phyloP scores from a whole-genome alignment of 2,113 vertebrate genomes.

The Hippocampus guttulatus region DNA sequence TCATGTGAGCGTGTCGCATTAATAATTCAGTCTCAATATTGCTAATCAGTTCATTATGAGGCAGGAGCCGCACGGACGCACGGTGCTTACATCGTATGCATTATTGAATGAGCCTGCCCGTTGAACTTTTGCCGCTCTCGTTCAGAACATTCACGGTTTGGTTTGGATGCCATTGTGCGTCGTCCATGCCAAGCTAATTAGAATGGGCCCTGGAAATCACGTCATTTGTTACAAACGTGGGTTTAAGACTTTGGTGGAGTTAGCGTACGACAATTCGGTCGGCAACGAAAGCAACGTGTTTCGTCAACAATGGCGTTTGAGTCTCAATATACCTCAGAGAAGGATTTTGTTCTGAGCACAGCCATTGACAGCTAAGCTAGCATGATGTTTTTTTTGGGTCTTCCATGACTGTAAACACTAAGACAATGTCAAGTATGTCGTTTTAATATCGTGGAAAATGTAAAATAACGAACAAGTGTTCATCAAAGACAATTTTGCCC shows the following conservation, averaged over 20 bases:
- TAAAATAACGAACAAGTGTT: no score
- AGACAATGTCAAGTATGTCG: no score
- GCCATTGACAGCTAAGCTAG: no score
- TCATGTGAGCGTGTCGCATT: slow-evolving; percentile 33
- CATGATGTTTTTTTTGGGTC: no score
- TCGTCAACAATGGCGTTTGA: not conserved
- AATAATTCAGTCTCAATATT: slow-evolving; percentile 50
- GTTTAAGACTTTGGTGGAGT: not conserved
- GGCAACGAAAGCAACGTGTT: no score
- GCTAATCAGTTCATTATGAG: slow-evolving; percentile 40
- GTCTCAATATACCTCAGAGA: no score
- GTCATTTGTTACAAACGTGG: not conserved
- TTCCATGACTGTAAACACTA: no score
- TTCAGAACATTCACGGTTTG: not conserved
- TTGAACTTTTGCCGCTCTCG: slow-evolving; percentile 18
- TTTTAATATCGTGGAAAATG: no score
- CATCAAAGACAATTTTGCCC: not conserved
- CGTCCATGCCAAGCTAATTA: not conserved
- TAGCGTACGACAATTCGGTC: not conserved
- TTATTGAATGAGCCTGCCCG: slow-evolving; percentile 22
- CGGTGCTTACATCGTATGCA: slow-evolving; percentile 27
- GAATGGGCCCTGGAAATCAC: not conserved
- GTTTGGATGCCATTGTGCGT: not conserved
- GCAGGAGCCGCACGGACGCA: slow-evolving; percentile 27
- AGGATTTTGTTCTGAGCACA: no score